These are phyloP conservation scores for Dyspetes luteomarginatus DNA, from an alignment of 2,888 invertebrate genomes.

Conservation along the genomic window DNA sequence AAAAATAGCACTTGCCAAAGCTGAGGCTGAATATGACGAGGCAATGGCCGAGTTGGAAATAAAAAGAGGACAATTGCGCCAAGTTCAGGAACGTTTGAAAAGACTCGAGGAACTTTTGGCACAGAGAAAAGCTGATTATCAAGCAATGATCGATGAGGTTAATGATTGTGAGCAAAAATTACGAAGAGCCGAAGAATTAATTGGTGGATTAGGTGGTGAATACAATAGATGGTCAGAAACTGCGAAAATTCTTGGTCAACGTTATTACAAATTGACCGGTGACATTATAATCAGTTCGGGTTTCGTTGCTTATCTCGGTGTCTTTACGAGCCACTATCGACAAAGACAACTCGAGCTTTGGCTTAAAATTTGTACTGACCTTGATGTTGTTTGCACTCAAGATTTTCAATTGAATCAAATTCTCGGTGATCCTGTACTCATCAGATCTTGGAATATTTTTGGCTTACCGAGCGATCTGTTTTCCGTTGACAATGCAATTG, in stretches of 20 bases:
- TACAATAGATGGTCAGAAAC: constrained; percentile 94
- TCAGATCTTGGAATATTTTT: constrained; percentile 95
- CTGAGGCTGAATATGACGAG: constrained; percentile 91
- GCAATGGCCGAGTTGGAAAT: constrained; percentile 91
- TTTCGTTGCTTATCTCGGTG: constrained; percentile 95
- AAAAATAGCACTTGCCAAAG: constrained; percentile 93
- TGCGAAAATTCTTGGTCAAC: constrained; percentile 88
- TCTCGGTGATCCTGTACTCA: constrained; percentile 94
- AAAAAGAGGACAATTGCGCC: constrained; percentile 90
- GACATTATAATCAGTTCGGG: constrained; percentile 95
- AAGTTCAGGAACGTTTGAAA: constrained; percentile 88
- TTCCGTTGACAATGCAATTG: constrained; percentile 96
- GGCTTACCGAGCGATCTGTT: constrained; percentile 95
- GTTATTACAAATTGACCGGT: constrained; percentile 90
- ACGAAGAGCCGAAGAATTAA: constrained; percentile 95
- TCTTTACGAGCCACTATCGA: constrained; percentile 91
- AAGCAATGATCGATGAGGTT: constrained; percentile 92
- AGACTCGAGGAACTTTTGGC: constrained; percentile 90
- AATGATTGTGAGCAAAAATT: constrained; percentile 94
- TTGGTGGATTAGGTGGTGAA: constrained; percentile 96
- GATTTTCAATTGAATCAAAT: constrained; percentile 91
- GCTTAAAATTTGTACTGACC: constrained; percentile 89
- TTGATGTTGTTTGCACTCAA: constrained; percentile 90
- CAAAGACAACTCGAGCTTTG: constrained; percentile 89
- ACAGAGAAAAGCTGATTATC: constrained; percentile 87